A percentile compares a stretch with the other conserved stretches of the same genome.
These are phyloP conservation scores for Penaeus monodon DNA, from an alignment of 2,888 invertebrate genomes.

Conservation along the genomic window DNA sequence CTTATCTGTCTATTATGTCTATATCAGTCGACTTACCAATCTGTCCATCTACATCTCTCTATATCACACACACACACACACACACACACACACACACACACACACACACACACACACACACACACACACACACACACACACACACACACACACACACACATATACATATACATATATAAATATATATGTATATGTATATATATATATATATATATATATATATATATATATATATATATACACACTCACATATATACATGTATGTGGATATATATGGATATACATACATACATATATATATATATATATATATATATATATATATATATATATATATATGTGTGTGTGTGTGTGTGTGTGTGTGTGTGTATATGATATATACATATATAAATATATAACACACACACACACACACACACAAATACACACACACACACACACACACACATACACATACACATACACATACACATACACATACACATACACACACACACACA, in stretches of 20 bases:
- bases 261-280: neutral
- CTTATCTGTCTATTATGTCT: slow-evolving; percentile 1
- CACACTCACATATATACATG: slow-evolving; percentile 2
- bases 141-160: neutral
- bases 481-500: no score
- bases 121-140: slow-evolving; percentile 1
- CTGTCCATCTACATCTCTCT: neutral
- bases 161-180: neutral
- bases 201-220: slow-evolving; percentile 1
- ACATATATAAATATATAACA: neutral
- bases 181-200: neutral
- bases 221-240: slow-evolving; percentile 3
- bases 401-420: neutral
- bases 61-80: no score
- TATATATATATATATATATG: neutral
- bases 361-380: neutral
- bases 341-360: neutral
- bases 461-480: no score
- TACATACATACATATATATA: neutral
- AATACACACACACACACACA: no score
- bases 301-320: neutral
- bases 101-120: neutral
- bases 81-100: slow-evolving; percentile 2
- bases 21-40: neutral
- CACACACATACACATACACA: no score